Evolutionary conservation across 2,797 vertebrate species (phyloP).

Genomic region (Lepus oiostolus): DNA sequence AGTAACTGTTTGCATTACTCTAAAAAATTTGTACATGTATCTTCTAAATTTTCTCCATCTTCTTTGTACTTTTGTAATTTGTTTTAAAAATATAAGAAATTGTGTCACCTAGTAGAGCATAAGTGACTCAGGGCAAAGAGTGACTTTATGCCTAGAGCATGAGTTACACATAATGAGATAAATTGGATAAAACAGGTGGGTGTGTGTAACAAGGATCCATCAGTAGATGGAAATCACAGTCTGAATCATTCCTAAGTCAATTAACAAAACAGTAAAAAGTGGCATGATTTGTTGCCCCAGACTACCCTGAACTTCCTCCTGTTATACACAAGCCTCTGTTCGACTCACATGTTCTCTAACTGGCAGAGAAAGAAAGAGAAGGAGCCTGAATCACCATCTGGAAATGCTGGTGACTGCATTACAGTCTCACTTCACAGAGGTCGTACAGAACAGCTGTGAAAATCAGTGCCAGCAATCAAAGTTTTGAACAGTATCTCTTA

Average conservation of each 20-base stretch:
- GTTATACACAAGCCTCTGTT: not conserved
- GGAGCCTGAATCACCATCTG: not conserved
- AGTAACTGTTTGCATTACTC: too few species aligned
- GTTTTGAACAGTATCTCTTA: not conserved
- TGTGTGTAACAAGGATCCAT: not conserved
- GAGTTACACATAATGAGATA: not conserved
- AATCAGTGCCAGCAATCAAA: not conserved
- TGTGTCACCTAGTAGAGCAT: not conserved
- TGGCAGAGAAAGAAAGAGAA: not conserved
- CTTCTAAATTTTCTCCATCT: not conserved
- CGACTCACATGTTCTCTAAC: not conserved
- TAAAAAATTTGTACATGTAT: not conserved
- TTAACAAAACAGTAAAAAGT: not conserved
- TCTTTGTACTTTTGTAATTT: not conserved
- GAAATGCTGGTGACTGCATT: not conserved
- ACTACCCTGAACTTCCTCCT: too few species aligned
- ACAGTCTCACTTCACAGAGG: not conserved
- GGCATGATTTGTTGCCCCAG: accelerated
- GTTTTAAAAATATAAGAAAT: not conserved
- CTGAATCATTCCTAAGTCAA: not conserved
- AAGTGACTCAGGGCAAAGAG: not conserved
- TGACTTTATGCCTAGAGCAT: not conserved
- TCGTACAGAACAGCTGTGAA: not conserved
- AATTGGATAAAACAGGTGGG: not conserved
- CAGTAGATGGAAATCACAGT: not conserved